Conservation (phyloP, 2,888 invertebrate species). For the Mactromeris polynyma region DNA sequence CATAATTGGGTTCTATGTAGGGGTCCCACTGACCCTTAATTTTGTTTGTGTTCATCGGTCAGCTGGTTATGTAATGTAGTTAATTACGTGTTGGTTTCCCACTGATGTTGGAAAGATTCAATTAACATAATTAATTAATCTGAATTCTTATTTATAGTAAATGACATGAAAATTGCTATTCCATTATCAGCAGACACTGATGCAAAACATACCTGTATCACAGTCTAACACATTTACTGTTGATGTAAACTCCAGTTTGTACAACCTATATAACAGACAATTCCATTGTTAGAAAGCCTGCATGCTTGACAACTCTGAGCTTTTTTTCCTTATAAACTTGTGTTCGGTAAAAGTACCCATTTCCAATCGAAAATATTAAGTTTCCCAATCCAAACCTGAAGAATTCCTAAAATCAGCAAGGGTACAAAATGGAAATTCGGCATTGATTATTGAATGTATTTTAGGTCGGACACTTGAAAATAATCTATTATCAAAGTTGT, state of each 20-base stretch:
- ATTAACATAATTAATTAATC: conserved; percentile 35
- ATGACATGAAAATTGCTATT: background rate
- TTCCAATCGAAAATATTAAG: too few species aligned
- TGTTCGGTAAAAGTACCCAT: too few species aligned
- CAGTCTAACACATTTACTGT: background rate
- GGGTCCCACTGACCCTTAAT: conserved; percentile 26
- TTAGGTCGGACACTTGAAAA: too few species aligned
- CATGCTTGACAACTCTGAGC: background rate
- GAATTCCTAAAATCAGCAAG: too few species aligned
- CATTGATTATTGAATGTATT: too few species aligned
- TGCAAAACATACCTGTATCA: background rate
- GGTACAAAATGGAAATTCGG: too few species aligned
- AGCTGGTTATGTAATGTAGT: conserved; percentile 13
- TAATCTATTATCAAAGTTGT: too few species aligned
- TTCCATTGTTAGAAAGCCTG: background rate
- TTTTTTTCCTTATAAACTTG: too few species aligned
- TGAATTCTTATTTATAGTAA: background rate
- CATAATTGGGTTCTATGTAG: conserved; percentile 8
- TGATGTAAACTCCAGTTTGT: background rate
- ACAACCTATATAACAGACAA: background rate
- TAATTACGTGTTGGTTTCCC: conserved; percentile 15
- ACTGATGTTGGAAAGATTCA: conserved; percentile 21
- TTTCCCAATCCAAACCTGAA: too few species aligned
- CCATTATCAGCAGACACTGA: background rate
- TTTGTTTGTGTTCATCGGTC: background rate